A percentile compares a stretch with the other conserved stretches of the same genome.
Conservation (phyloP, 2,888 invertebrate genomes). For the Bombylius discolor region DNA sequence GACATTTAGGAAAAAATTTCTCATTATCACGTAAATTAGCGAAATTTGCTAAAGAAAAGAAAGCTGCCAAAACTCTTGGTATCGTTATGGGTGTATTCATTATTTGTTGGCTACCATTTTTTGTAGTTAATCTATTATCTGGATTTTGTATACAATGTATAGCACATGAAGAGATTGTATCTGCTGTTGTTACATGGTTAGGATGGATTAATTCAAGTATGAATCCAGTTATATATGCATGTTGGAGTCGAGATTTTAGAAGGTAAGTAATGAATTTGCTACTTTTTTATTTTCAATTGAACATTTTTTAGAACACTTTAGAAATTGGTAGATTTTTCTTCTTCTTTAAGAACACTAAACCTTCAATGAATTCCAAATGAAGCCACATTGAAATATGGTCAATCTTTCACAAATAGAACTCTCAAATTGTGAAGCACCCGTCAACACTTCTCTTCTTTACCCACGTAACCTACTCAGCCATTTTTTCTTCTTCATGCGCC, state of each 20-base stretch:
- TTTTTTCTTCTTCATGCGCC: no score
- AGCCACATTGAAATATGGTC: no score
- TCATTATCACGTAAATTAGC: slow-evolving; percentile 85
- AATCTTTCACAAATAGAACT: no score
- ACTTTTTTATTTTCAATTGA: no score
- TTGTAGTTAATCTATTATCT: slow-evolving; percentile 83
- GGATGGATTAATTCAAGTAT: slow-evolving; percentile 94
- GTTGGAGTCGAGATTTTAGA: slow-evolving; percentile 92
- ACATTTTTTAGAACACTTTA: no score
- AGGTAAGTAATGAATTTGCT: slow-evolving; percentile 46
- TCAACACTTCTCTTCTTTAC: no score
- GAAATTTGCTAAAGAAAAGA: slow-evolving; percentile 93
- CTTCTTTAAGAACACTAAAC: no score
- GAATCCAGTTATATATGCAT: slow-evolving; percentile 98
- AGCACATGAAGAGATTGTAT: slow-evolving; percentile 74
- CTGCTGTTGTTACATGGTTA: slow-evolving; percentile 83
- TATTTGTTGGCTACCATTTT: slow-evolving; percentile 95
- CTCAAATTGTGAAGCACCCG: no score
- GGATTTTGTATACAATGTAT: slow-evolving; percentile 83
- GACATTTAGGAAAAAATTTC: slow-evolving; percentile 74
- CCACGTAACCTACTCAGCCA: no score
- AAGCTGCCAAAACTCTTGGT: slow-evolving; percentile 92
- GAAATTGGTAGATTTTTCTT: no score
- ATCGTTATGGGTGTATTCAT: slow-evolving; percentile 97
- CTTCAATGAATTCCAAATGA: no score